Evolutionary conservation across 2,113 vertebrate genomes (phyloP).

Genomic region (Rallus limicola): DNA sequence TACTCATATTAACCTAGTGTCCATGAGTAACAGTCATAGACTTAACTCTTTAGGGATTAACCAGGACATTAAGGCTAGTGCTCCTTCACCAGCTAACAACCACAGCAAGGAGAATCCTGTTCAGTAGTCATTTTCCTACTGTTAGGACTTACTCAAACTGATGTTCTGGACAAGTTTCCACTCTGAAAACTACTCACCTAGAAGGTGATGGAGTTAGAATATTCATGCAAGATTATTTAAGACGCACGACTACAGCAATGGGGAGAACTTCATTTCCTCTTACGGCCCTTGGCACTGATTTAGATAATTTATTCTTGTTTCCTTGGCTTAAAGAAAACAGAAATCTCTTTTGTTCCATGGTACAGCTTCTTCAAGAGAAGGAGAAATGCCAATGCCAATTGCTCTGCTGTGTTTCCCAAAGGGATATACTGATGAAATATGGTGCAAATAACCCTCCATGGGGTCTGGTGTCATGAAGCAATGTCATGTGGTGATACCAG

Average conservation of each 20-base stretch:
- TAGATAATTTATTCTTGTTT: neutral
- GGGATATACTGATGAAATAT: neutral
- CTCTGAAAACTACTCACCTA: neutral
- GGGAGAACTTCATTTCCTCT: neutral
- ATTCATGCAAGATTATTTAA: neutral
- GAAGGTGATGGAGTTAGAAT: neutral
- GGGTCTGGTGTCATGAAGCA: neutral
- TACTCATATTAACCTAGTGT: neutral
- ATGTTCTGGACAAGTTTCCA: neutral
- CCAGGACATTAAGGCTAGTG: neutral
- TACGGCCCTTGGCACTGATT: neutral
- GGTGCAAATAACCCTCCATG: neutral
- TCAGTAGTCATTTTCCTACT: neutral
- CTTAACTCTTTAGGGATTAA: neutral
- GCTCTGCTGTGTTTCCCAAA: neutral
- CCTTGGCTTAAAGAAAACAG: neutral
- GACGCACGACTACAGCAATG: neutral
- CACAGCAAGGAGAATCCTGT: neutral
- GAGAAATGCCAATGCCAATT: neutral
- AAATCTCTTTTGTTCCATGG: neutral
- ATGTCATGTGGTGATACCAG: neutral
- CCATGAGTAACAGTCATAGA: neutral
- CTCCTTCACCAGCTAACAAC: neutral
- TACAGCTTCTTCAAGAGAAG: neutral
- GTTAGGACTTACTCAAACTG: neutral